phyloP scores from a whole-genome alignment of 2,888 invertebrate genomes.

The Drosophila acutilabella region DNA sequence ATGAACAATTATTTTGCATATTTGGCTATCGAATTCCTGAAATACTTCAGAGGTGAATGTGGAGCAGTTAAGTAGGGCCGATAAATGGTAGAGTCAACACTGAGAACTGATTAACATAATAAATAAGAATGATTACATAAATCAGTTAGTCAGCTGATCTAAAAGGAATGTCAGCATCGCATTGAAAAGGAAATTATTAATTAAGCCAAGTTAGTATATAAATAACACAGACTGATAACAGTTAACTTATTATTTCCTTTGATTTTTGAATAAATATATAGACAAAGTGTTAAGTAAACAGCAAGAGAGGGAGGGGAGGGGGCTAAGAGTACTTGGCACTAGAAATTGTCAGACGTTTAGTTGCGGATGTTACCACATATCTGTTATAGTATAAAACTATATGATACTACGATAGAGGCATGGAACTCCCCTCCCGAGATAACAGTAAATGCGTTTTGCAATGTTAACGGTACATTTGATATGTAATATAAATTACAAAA shows the following conservation, averaged over 20 bases:
- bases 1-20: conserved; percentile 10
- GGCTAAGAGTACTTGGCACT: conserved; percentile 39
- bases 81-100: conserved; percentile 50
- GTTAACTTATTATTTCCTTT: conserved; percentile 9
- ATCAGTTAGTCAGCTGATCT: conserved; percentile 34
- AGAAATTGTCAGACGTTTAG: conserved; percentile 30
- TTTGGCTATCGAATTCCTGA: conserved; percentile 38
- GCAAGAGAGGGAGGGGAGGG: not conserved
- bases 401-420: not conserved
- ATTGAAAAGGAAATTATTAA: conserved; percentile 5
- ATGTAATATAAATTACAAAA: conserved; percentile 36
- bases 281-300: conserved; percentile 34
- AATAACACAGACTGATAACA: conserved; percentile 17
- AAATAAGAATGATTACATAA: not conserved
- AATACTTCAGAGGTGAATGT: conserved; percentile 46
- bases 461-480: conserved; percentile 52
- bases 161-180: conserved; percentile 11
- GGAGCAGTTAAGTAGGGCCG: conserved; percentile 26
- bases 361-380: conserved; percentile 49
- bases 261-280: conserved; percentile 2
- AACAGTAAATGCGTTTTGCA: conserved; percentile 76
- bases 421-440: conserved; percentile 33
- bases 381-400: not conserved
- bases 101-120: conserved; percentile 28
- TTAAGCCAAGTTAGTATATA: not conserved